phyloP scores from a whole-genome alignment of 1,140 invertebrate genomes.

The Drosophila saltans region DNA sequence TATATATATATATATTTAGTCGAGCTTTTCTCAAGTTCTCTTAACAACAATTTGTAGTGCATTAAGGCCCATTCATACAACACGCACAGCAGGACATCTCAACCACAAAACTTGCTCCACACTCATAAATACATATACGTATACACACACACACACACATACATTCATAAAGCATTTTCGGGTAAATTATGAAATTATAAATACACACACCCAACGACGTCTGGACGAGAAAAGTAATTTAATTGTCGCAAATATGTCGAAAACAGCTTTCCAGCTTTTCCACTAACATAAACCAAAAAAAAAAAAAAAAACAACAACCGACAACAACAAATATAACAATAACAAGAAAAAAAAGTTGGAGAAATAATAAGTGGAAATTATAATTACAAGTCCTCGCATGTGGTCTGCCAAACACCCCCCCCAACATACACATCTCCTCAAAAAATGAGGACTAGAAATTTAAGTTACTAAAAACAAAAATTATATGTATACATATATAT shows the following conservation, averaged over 20 bases:
- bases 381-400: slow-evolving; percentile 74
- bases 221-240: slow-evolving; percentile 78
- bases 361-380: slow-evolving; percentile 76
- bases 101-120: slow-evolving; percentile 53
- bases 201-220: slow-evolving; percentile 56
- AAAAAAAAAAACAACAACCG: not conserved
- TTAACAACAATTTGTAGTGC: slow-evolving; percentile 64
- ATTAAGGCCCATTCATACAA: slow-evolving; percentile 41
- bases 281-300: slow-evolving; percentile 65
- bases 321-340: slow-evolving; percentile 11
- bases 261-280: slow-evolving; percentile 73
- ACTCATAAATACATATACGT: slow-evolving; percentile 13
- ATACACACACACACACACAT: not conserved
- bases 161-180: slow-evolving; percentile 39
- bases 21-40: not conserved
- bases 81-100: slow-evolving; percentile 72
- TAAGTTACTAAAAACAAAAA: slow-evolving; percentile 49
- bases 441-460: slow-evolving; percentile 28
- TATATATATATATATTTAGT: not conserved
- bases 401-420: slow-evolving; percentile 32
- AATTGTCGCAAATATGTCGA: slow-evolving; percentile 80
- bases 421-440: not conserved
- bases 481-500: not conserved
- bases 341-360: slow-evolving; percentile 29
- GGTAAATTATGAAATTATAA: slow-evolving; percentile 80